Base-by-base conservation (phyloP, 2,888 invertebrate species). In the Seira sanloemensis region DNA sequence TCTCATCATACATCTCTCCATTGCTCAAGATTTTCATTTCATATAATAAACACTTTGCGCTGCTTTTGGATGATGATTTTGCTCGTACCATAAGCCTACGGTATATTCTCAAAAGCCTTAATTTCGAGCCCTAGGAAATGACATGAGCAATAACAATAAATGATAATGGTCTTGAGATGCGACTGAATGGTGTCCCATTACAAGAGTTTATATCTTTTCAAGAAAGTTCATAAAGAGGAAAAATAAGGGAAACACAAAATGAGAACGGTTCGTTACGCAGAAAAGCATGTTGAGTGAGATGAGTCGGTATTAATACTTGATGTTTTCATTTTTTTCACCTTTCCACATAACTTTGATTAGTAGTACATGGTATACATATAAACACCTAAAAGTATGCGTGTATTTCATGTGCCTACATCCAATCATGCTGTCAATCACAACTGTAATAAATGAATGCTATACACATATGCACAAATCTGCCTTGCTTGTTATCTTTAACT, bases 91-190 rank as follows among this genome's bases (percentile, higher is more conserved):
- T 50, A n/a, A 50, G 16, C 12, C 62, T 62, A 21, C 62, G 19
- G 62, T 62, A 62, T 12, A 16, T 21, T 23, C 62, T n/a, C 21
- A 62, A 62, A 62, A 58, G 37, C 12, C 58, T 58, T n/a, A 62
- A 2, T n/a, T 62, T 62, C n/a, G 21, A 7, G 7, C 62, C 23
- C 21, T 19, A 2, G 37, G 37, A 62, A 62, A 62, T 62, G 62
- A 21, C 23, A 5, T 19, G 21, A 21, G 62, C 62, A 62, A 62
- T 62, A 62, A 62, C 62, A 62, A 62, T 62, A 62, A 62, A 62
- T 9, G 62, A 62, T 62, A 19, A 50, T 50, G 50, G 50, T 50
- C n/a, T 7, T 50, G 50, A 50, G n/a, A 50, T 50, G 50, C 16
- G 16, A 50, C 50, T 50, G 50, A n/a, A n/a, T 50, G n/a, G 50